Evolutionary conservation across 1,140 invertebrate genomes (phyloP).

Genomic region (Calycopis cecrops): DNA sequence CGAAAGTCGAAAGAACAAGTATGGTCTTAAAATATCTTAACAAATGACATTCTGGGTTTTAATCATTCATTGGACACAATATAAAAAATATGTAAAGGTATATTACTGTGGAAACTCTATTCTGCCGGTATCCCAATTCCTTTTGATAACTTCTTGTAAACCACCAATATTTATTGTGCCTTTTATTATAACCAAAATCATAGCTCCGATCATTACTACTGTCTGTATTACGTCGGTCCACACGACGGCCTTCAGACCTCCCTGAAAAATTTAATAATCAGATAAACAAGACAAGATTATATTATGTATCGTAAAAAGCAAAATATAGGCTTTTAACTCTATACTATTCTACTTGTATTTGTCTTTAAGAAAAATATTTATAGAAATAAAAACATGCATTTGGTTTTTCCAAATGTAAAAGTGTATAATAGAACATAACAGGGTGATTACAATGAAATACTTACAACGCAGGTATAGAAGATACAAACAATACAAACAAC

Average conservation of each 20-base stretch:
- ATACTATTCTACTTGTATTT: too few species aligned
- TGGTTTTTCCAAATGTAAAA: too few species aligned
- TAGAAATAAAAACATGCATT: background rate
- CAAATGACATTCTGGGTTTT: too few species aligned
- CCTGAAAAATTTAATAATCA: slow-evolving; percentile 74
- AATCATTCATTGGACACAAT: too few species aligned
- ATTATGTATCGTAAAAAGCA: too few species aligned
- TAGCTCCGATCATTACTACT: slow-evolving; percentile 88
- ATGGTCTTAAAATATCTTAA: too few species aligned
- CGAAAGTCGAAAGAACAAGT: too few species aligned
- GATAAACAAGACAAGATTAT: too few species aligned
- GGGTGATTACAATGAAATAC: slow-evolving; percentile 41
- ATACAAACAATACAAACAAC: slow-evolving; percentile 91
- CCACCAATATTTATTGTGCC: slow-evolving; percentile 89
- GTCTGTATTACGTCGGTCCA: slow-evolving; percentile 95
- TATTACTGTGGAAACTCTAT: slow-evolving; percentile 85
- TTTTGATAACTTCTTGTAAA: slow-evolving; percentile 79
- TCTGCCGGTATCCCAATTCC: slow-evolving; percentile 82
- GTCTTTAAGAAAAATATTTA: background rate
- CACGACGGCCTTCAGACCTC: slow-evolving; percentile 94
- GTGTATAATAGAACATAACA: too few species aligned
- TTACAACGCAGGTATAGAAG: slow-evolving; percentile 93
- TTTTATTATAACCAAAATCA: slow-evolving; percentile 87
- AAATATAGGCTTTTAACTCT: too few species aligned
- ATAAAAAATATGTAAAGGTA: slow-evolving; percentile 15